These are phyloP conservation scores for Selene dorsalis DNA, from an alignment of 2,797 vertebrate species.

Conservation along the genomic window DNA sequence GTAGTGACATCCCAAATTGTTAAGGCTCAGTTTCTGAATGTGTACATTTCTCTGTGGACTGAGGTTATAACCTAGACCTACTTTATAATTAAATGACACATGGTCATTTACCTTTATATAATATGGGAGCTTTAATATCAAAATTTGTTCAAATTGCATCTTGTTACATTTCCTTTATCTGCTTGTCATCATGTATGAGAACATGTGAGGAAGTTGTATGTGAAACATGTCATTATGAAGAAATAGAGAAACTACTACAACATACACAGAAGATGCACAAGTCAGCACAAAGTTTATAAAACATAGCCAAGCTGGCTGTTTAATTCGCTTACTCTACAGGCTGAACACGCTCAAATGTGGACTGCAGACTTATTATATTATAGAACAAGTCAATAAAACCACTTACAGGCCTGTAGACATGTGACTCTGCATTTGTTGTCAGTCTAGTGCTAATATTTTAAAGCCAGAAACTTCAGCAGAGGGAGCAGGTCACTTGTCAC, in stretches of 20 bases:
- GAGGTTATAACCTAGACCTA: too few relatives aligned
- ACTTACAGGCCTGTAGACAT: constrained; percentile 22
- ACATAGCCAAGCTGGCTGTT: not conserved
- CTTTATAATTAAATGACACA: too few relatives aligned
- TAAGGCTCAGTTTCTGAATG: too few relatives aligned
- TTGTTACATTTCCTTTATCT: not conserved
- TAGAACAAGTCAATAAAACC: constrained; percentile 23
- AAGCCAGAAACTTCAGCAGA: constrained; percentile 24
- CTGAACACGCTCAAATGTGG: not conserved
- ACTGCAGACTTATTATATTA: constrained; percentile 2
- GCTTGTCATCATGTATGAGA: not conserved
- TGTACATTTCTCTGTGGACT: too few relatives aligned
- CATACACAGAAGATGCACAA: not conserved
- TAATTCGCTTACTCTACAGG: not conserved
- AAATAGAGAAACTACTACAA: not conserved
- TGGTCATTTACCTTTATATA: too few relatives aligned
- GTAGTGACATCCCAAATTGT: too few relatives aligned
- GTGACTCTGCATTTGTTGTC: constrained; percentile 7
- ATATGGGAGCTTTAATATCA: not conserved
- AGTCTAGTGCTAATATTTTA: constrained; percentile 32
- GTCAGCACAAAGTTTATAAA: not conserved
- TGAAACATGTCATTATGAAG: not conserved
- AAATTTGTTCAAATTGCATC: not conserved
- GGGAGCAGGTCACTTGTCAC: not conserved
- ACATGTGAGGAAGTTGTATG: not conserved